Conservation (phyloP, 2,113 vertebrate species). For the Bombycilla garrulus region DNA sequence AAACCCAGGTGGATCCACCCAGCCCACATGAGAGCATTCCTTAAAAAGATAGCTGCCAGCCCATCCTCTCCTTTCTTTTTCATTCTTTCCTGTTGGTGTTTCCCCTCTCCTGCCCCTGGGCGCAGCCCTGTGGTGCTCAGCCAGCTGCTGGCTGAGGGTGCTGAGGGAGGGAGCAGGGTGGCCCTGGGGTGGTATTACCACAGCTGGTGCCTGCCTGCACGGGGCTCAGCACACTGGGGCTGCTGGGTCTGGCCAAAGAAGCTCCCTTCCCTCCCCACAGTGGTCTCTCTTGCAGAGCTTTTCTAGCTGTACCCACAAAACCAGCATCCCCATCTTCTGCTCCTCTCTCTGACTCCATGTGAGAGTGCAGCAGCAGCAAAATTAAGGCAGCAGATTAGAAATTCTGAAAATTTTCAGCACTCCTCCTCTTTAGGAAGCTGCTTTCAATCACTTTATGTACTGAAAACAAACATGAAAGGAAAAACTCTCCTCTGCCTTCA, state of each 20-base stretch:
- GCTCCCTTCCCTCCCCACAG: background rate
- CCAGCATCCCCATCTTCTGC: background rate
- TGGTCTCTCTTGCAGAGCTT: background rate
- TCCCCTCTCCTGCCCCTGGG: background rate
- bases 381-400: slow-evolving; percentile 45
- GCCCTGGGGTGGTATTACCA: background rate
- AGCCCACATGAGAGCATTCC: background rate
- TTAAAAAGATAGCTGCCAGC: background rate
- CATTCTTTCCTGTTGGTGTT: background rate
- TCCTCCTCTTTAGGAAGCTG: slow-evolving; percentile 43
- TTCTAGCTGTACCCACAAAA: background rate
- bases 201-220: background rate
- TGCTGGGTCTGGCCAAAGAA: background rate
- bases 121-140: background rate
- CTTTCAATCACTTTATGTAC: slow-evolving; percentile 61
- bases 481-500: slow-evolving; percentile 58
- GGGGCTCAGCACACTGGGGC: background rate
- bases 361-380: background rate
- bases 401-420: slow-evolving; percentile 1
- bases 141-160: accelerated
- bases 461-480: slow-evolving; percentile 71
- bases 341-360: background rate
- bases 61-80: background rate
- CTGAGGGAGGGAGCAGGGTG: background rate
- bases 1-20: background rate